Conservation (phyloP, 2,797 vertebrate species). For the Cyclopterus lumpus region DNA sequence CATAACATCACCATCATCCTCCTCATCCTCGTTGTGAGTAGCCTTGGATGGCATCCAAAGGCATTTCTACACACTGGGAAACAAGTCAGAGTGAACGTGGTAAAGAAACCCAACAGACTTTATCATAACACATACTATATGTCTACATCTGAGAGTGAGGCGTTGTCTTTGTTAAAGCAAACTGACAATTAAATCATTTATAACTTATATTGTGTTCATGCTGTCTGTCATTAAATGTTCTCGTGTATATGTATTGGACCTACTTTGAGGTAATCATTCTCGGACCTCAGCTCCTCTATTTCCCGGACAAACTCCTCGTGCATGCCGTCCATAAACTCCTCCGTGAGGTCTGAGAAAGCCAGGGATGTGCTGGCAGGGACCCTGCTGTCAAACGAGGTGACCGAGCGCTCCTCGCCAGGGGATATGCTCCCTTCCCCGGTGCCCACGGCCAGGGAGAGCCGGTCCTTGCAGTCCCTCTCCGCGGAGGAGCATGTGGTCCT, state of each 20-base stretch:
- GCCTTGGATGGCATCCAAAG: slow-evolving; percentile 35
- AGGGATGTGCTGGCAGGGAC: slow-evolving; percentile 93
- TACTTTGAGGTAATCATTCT: slow-evolving; percentile 99
- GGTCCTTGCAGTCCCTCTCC: slow-evolving; percentile 79
- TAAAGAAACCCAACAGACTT: slow-evolving; percentile 12
- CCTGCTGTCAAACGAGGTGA: slow-evolving; percentile 91
- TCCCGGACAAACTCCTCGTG: slow-evolving; percentile 92
- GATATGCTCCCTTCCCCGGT: slow-evolving; percentile 81
- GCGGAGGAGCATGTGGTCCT: slow-evolving; percentile 54
- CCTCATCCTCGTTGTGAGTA: slow-evolving; percentile 29
- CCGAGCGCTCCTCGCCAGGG: slow-evolving; percentile 87
- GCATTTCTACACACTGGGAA: neutral
- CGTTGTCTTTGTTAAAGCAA: neutral
- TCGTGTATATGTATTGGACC: slow-evolving; percentile 39
- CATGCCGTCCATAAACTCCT: slow-evolving; percentile 92
- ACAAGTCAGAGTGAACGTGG: slow-evolving; percentile 3
- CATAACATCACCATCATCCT: slow-evolving; percentile 17
- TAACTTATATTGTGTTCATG: neutral
- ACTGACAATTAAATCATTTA: neutral
- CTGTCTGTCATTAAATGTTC: neutral
- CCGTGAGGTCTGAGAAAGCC: slow-evolving; percentile 97
- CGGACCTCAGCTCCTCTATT: slow-evolving; percentile 95
- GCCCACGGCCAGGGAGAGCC: slow-evolving; percentile 68
- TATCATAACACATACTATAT: neutral
- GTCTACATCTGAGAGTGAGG: neutral